A percentile compares a stretch with the other conserved stretches of the same genome.
Evolutionary conservation across 2,113 vertebrate species (phyloP).

Genomic region (Nyctereutes procyonoides): DNA sequence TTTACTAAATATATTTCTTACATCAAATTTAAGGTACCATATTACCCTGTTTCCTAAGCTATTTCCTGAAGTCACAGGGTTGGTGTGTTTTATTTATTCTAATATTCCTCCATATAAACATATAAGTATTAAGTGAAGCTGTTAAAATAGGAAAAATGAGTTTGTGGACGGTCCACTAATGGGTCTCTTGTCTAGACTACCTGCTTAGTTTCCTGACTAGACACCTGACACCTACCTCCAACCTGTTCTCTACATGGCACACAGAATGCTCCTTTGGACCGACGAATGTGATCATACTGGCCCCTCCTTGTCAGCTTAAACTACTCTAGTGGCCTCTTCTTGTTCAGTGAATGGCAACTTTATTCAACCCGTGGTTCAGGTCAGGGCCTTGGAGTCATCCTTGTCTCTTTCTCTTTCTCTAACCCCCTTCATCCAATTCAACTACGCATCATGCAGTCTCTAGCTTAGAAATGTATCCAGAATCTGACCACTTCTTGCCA

Average conservation of each 20-base stretch:
- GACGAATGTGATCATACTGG: neutral
- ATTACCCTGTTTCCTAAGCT: neutral
- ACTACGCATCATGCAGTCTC: neutral
- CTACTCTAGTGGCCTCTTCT: neutral
- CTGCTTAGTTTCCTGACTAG: neutral
- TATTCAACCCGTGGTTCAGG: neutral
- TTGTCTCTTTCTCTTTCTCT: neutral
- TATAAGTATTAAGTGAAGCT: neutral
- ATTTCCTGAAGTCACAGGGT: neutral
- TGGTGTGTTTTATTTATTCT: constrained; percentile 12
- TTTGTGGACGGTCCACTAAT: neutral
- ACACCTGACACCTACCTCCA: neutral
- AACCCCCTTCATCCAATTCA: neutral
- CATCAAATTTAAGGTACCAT: neutral
- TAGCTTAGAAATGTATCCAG: neutral
- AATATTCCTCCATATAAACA: neutral
- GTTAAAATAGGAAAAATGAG: neutral
- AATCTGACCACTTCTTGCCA: neutral
- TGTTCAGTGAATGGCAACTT: neutral
- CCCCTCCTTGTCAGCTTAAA: neutral
- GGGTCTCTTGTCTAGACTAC: neutral
- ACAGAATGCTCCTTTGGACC: neutral
- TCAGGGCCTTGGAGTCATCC: neutral
- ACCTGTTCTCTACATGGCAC: neutral
- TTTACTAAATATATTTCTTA: constrained; percentile 6